A percentile compares a stretch with the other conserved stretches of the same genome.
Evolutionary conservation across 2,888 invertebrate genomes (phyloP).

Genomic region (Eupeodes luniger): DNA sequence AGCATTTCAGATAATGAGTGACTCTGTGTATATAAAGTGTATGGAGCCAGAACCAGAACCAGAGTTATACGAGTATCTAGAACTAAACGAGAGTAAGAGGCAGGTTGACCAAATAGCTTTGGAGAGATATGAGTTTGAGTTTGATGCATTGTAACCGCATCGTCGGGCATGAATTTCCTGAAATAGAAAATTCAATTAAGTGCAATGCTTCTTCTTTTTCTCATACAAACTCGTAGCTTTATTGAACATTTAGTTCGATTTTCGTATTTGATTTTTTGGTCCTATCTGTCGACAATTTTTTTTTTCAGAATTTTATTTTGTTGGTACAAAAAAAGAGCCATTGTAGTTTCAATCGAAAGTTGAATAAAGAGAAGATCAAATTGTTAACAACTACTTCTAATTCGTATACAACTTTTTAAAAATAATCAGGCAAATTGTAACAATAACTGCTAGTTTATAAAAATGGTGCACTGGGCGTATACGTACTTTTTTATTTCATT

Average conservation of each 20-base stretch:
- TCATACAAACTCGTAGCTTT: conserved; percentile 5
- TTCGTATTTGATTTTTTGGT: not conserved
- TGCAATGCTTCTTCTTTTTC: conserved; percentile 15
- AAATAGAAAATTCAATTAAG: conserved; percentile 70
- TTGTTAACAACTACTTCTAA: too few species aligned
- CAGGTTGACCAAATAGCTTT: conserved; percentile 47
- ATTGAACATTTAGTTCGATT: conserved; percentile 19
- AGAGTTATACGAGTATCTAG: not conserved
- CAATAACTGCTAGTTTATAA: too few species aligned
- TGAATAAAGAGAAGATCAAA: too few species aligned
- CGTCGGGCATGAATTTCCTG: conserved; percentile 53
- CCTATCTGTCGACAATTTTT: not conserved
- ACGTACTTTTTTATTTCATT: too few species aligned
- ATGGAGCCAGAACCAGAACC: not conserved
- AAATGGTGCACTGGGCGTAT: too few species aligned
- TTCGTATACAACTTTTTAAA: too few species aligned
- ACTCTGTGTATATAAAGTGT: conserved; percentile 10
- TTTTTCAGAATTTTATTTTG: too few species aligned
- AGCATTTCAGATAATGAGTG: conserved; percentile 65
- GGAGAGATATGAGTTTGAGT: conserved; percentile 37
- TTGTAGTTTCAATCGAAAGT: too few species aligned
- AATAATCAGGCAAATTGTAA: too few species aligned
- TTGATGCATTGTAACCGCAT: conserved; percentile 65
- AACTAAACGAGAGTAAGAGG: not conserved
- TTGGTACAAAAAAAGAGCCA: too few species aligned